Conservation (phyloP, 2,113 vertebrate genomes). For the Falcunculus frontatus region DNA sequence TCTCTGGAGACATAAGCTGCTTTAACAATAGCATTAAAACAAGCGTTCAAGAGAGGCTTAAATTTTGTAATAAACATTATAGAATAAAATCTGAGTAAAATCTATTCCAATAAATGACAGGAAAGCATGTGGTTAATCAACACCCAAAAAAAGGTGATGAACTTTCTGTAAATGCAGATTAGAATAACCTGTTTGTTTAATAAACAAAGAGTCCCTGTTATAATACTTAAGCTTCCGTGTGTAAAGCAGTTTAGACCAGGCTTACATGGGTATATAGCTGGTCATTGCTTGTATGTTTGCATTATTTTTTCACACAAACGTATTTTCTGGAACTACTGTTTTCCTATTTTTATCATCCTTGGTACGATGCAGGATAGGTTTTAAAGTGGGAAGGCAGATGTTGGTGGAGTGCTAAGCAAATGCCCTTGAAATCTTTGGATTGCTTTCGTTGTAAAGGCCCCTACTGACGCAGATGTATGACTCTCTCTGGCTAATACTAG, state of each 20-base stretch:
- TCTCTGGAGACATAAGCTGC: not conserved
- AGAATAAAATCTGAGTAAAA: not conserved
- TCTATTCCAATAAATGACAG: not conserved
- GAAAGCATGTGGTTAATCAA: not conserved
- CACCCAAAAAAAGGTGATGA: not conserved
- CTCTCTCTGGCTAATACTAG: not conserved
- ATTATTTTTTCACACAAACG: not conserved
- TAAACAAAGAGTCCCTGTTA: not conserved
- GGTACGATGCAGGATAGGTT: not conserved
- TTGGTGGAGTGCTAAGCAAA: not conserved
- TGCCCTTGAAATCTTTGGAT: not conserved
- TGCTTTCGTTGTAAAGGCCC: not conserved
- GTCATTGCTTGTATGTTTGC: not conserved
- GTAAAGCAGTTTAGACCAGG: not conserved
- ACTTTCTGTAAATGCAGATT: not conserved
- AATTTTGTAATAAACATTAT: not conserved
- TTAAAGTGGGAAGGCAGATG: not conserved
- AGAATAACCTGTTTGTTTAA: not conserved
- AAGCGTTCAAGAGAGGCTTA: not conserved
- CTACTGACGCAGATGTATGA: not conserved
- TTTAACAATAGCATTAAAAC: not conserved
- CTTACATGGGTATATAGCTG: not conserved
- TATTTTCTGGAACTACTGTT: not conserved
- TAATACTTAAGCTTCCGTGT: not conserved
- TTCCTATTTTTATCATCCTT: not conserved